Conservation (phyloP, 2,888 invertebrate species). For the Charanyca ferruginea region DNA sequence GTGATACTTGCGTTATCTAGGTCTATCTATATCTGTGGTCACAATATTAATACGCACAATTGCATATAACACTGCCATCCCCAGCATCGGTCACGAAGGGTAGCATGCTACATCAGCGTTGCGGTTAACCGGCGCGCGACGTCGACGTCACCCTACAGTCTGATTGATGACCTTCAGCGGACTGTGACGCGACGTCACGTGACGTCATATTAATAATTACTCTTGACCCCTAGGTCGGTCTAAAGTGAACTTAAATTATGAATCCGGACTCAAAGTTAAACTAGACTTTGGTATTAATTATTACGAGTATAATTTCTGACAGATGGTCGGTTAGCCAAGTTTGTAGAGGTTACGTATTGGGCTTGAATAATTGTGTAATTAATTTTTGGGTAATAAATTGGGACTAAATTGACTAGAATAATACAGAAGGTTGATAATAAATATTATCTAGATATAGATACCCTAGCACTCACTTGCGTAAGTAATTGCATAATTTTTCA, state of each 20-base stretch:
- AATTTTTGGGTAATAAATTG: slow-evolving; percentile 32
- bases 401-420: slow-evolving; percentile 12
- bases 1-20: too few species aligned
- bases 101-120: slow-evolving; percentile 84
- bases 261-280: slow-evolving; percentile 36
- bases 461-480: neutral
- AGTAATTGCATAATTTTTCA: neutral
- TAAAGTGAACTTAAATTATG: slow-evolving; percentile 49
- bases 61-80: slow-evolving; percentile 55
- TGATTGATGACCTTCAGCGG: slow-evolving; percentile 62
- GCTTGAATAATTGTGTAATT: slow-evolving; percentile 31
- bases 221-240: slow-evolving; percentile 43
- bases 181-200: slow-evolving; percentile 47
- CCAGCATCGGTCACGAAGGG: slow-evolving; percentile 71
- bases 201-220: slow-evolving; percentile 53
- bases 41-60: slow-evolving; percentile 45
- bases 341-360: slow-evolving; percentile 27
- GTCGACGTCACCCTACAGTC: slow-evolving; percentile 65
- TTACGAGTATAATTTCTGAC: slow-evolving; percentile 38
- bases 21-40: too few species aligned
- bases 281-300: slow-evolving; percentile 52
- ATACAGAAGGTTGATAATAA: slow-evolving; percentile 2
- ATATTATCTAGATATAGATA: slow-evolving; percentile 1
- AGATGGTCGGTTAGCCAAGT: slow-evolving; percentile 38
- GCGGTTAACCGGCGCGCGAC: slow-evolving; percentile 83